phyloP scores from a whole-genome alignment of 2,888 invertebrate species.

The Neoitamus cyanurus region DNA sequence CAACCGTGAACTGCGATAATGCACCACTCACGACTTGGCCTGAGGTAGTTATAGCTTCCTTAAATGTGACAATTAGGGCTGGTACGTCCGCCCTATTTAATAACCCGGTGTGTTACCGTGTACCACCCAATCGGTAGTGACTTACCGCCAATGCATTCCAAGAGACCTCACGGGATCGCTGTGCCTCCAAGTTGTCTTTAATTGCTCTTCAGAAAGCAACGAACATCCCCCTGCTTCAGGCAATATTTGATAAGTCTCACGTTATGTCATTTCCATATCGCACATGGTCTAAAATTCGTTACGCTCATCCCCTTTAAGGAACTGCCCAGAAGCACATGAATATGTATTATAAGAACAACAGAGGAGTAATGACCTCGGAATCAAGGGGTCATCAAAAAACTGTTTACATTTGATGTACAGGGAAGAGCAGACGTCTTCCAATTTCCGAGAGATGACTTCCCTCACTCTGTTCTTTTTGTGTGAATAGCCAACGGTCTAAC shows the following conservation, averaged over 20 bases:
- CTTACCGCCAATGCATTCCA: background rate
- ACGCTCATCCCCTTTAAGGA: background rate
- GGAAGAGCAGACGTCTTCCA: background rate
- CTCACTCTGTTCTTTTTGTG: background rate
- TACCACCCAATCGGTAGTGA: conserved; percentile 12
- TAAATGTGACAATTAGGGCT: background rate
- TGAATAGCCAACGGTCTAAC: background rate
- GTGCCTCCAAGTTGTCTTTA: background rate
- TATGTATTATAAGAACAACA: conserved; percentile 28
- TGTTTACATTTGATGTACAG: background rate
- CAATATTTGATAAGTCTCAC: background rate
- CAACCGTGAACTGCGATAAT: conserved; percentile 16
- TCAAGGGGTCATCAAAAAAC: conserved; percentile 10
- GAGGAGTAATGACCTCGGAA: conserved; percentile 24
- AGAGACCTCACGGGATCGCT: background rate
- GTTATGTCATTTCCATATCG: background rate
- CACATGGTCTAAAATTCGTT: conserved; percentile 10
- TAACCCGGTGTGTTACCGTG: background rate
- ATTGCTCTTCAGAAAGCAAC: background rate
- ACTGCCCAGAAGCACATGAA: background rate
- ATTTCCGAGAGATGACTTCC: background rate
- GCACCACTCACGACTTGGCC: background rate
- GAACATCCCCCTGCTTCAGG: background rate
- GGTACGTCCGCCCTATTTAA: background rate
- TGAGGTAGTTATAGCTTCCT: background rate